Evolutionary conservation across 2,888 invertebrate species (phyloP).

Genomic region (Polymixis flavicincta): DNA sequence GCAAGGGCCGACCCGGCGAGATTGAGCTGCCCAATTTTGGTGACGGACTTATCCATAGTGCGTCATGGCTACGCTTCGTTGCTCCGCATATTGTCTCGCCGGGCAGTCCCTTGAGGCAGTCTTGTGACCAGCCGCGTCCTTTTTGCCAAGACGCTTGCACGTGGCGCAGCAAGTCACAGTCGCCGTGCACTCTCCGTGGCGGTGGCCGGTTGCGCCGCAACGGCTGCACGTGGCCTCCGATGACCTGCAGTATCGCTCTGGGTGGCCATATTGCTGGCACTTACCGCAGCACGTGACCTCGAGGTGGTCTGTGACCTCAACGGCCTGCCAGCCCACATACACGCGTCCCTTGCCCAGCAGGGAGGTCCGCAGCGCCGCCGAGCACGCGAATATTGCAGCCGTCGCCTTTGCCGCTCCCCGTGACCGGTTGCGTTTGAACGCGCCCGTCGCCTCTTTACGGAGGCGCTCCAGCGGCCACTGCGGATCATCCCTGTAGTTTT

Average conservation of each 20-base stretch:
- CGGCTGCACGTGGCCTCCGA: too few relatives aligned
- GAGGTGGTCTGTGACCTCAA: conserved; percentile 21
- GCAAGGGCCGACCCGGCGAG: too few relatives aligned
- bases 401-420: rapidly evolving
- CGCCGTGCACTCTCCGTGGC: background rate
- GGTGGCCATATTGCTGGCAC: conserved; percentile 73
- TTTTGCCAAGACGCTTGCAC: conserved; percentile 47
- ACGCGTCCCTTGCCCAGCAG: background rate
- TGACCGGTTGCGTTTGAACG: conserved; percentile 21
- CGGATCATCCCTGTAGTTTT: background rate
- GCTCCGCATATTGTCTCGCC: too few relatives aligned
- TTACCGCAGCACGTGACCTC: conserved; percentile 62
- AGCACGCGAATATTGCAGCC: rapidly evolving
- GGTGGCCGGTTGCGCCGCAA: conserved; percentile 57
- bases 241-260: too few relatives aligned
- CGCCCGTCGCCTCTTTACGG: background rate
- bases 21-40: too few relatives aligned
- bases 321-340: conserved; percentile 57
- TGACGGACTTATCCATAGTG: too few relatives aligned
- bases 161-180: conserved; percentile 51
- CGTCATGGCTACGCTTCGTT: too few relatives aligned
- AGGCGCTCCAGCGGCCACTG: background rate
- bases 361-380: background rate
- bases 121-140: conserved; percentile 21
- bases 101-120: conserved; percentile 56